phyloP scores from a whole-genome alignment of 2,888 invertebrate genomes.

The Torymus texanus region DNA sequence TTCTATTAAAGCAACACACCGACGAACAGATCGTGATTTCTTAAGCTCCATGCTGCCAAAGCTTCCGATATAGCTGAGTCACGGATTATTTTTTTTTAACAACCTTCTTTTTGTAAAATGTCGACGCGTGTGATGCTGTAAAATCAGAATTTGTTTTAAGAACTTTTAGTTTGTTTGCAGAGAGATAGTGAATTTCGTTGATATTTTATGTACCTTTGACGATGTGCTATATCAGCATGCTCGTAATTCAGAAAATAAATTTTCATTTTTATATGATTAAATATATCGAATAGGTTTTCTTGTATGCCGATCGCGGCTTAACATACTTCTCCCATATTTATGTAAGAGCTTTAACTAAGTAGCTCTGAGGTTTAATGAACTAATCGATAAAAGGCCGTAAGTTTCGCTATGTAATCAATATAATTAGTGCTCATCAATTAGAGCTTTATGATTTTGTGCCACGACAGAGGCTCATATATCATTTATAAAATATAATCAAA shows the following conservation, averaged over 20 bases:
- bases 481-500: slow-evolving; percentile 50
- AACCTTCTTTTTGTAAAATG: neutral
- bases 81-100: neutral
- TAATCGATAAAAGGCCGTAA: slow-evolving; percentile 21
- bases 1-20: slow-evolving; percentile 49
- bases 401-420: slow-evolving; percentile 36
- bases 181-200: no score
- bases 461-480: slow-evolving; percentile 44
- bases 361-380: neutral
- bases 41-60: slow-evolving; percentile 33
- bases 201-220: no score
- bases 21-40: slow-evolving; percentile 43
- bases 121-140: no score
- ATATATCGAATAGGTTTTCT: neutral
- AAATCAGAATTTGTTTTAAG: no score
- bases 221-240: no score
- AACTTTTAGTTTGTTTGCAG: no score
- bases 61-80: neutral
- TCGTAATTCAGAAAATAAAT: no score
- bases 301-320: no score
- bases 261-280: neutral
- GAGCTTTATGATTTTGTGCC: slow-evolving; percentile 33
- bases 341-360: no score
- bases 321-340: no score
- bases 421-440: slow-evolving; percentile 48